Evolutionary conservation across 1,140 invertebrate species (phyloP), one percentile per base, ranked within the genome.

Genomic region (Halictus rubicundus): DNA sequence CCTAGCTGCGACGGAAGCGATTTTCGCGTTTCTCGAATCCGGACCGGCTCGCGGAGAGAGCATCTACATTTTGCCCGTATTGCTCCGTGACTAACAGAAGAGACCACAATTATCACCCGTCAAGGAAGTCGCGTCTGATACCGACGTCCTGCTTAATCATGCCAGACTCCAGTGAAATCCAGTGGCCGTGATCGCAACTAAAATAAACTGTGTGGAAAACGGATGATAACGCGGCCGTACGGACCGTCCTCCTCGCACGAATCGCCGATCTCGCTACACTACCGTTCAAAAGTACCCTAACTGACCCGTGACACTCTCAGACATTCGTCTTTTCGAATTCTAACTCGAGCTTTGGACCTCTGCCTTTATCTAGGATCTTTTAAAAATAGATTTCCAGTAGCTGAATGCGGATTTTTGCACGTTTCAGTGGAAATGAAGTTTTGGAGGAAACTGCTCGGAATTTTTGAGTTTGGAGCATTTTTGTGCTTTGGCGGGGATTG

Each of bases 121-220:
- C 86, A 91, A 92, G 92, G 92, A 93, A 93, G 91, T 92, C 65
- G 82, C 88, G 32, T 84, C 5, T 91, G 92, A 93, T 93, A 93
- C 88, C 78, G 87, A 92, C 91, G 91, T 93, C 92, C 92, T 92
- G 92, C 91, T 90, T 90, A 90, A 92, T 92, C 89, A 92, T 73
- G 68, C 80, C 74, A 85, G 80, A 84, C 81, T 85, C 54, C 75
- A 82, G 72, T 78, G 46, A 75, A 59, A 76, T 76, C 63, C 74
- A 61, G 64, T 66, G 69, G 68, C 75, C 59, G 19, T 69, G 64
- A 39, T 65, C 61, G 46, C 73, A 75, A 72, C 46, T 73, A 69
- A 81, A 83, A 85, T 84, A 84, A 77, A 84, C 19, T 4, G 37
- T 19, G 16, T 54, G 46, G 6, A 63, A 63, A 69, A 71, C 21